These are phyloP conservation scores for Nematopogon swammerdamellus DNA, from an alignment of 2,888 invertebrate species.

Conservation along the genomic window DNA sequence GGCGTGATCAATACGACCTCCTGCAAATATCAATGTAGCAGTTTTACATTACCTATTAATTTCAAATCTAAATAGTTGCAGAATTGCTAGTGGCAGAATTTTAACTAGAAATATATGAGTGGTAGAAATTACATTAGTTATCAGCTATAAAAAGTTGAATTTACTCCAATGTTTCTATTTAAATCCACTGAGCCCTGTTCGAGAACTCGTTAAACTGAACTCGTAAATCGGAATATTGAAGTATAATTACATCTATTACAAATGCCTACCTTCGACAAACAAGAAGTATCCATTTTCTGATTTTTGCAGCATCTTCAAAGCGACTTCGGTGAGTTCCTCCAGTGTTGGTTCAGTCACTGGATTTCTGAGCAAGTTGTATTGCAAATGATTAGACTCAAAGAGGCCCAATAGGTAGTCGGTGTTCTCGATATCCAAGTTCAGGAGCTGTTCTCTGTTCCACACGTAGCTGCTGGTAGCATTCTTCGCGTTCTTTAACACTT, in stretches of 20 bases:
- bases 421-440: constrained; percentile 23
- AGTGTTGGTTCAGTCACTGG: constrained; percentile 58
- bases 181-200: too few species aligned
- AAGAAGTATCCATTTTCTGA: constrained; percentile 70
- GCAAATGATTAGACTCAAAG: constrained; percentile 51
- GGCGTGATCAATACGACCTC: constrained; percentile 64
- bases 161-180: too few species aligned
- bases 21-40: constrained; percentile 18
- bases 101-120: too few species aligned
- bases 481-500: constrained; percentile 17
- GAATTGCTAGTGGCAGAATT: too few species aligned
- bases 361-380: constrained; percentile 55
- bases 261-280: constrained; percentile 67
- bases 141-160: too few species aligned
- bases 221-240: too few species aligned
- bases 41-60: too few species aligned
- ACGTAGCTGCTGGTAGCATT: constrained; percentile 28
- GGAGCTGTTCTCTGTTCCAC: constrained; percentile 47
- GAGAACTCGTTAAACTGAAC: too few species aligned
- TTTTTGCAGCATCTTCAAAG: constrained; percentile 64
- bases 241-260: too few species aligned
- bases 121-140: too few species aligned
- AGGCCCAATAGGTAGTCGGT: constrained; percentile 59
- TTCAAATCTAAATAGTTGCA: too few species aligned
- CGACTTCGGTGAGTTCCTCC: constrained; percentile 44